These are phyloP conservation scores for Dysidea cf. avara DNA, from an alignment of 37 sponge, comb jelly and placozoan genomes.

Conservation along the genomic window DNA sequence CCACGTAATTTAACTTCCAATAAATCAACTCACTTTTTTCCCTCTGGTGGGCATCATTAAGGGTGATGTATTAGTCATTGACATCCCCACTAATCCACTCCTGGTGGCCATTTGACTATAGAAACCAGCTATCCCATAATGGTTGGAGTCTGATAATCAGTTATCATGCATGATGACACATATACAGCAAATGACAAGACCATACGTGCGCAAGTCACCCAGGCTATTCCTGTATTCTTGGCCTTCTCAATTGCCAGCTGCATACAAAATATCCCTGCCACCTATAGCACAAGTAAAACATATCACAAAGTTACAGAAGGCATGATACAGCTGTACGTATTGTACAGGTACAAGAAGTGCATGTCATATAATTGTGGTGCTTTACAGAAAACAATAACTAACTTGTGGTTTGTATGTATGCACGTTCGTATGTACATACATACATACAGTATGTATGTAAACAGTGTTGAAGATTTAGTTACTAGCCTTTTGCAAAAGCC, in stretches of 20 bases:
- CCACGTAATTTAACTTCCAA: too few species aligned
- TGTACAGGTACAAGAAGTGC: too few species aligned
- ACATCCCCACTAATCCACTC: constrained; percentile 80
- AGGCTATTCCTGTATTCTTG: constrained; percentile 75
- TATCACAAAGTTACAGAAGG: too few species aligned
- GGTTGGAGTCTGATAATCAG: constrained; percentile 80
- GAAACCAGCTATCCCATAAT: constrained; percentile 92
- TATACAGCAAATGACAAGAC: neutral
- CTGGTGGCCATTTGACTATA: constrained; percentile 79
- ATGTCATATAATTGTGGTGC: too few species aligned
- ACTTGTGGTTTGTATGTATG: too few species aligned
- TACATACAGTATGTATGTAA: too few species aligned
- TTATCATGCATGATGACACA: neutral
- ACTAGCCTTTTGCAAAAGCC: too few species aligned
- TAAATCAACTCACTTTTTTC: constrained; percentile 53
- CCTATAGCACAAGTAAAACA: constrained; percentile 28
- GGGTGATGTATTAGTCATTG: constrained; percentile 89
- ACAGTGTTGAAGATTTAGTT: too few species aligned
- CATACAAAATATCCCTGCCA: constrained; percentile 82
- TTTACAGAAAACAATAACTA: too few species aligned
- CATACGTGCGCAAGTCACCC: constrained; percentile 87
- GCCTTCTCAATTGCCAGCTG: constrained; percentile 88
- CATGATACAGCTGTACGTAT: too few species aligned
- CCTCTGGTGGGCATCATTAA: constrained; percentile 74
- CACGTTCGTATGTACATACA: too few species aligned